Conservation (phyloP, 2,888 invertebrate genomes). For the Eucriotettix oculatus region DNA sequence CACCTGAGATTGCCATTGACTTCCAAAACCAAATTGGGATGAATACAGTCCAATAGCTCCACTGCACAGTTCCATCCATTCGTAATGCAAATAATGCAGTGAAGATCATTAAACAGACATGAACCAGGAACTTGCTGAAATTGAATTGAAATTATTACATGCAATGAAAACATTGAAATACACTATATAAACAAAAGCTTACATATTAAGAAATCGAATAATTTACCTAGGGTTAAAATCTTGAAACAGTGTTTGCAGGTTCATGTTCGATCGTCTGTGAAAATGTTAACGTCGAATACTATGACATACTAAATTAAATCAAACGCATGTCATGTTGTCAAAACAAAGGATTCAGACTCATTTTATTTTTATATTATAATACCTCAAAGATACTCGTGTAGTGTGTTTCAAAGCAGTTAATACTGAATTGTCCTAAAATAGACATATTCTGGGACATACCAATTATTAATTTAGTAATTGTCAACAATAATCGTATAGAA, state of each 20-base stretch:
- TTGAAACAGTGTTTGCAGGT: constrained; percentile 74
- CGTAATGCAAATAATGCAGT: constrained; percentile 78
- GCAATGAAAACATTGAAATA: background rate
- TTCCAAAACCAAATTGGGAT: constrained; percentile 98
- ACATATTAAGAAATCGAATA: too few species aligned
- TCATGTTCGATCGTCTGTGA: constrained; percentile 38
- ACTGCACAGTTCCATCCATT: constrained; percentile 72
- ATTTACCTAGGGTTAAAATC: constrained; percentile 80
- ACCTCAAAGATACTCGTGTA: background rate
- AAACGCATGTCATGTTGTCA: background rate
- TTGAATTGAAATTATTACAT: constrained; percentile 17
- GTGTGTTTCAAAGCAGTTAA: too few species aligned
- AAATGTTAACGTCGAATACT: background rate
- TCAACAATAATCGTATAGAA: too few species aligned
- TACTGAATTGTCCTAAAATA: too few species aligned
- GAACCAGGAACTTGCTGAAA: constrained; percentile 92
- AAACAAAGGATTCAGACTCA: background rate
- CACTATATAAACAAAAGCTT: too few species aligned
- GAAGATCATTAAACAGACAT: constrained; percentile 81
- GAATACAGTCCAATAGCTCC: constrained; percentile 95
- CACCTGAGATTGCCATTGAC: constrained; percentile 74
- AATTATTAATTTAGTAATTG: too few species aligned
- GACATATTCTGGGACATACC: too few species aligned
- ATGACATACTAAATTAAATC: background rate
- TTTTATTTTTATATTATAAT: background rate